Evolutionary conservation across 2,888 invertebrate genomes (phyloP).

Genomic region (Polymixis flavicincta): DNA sequence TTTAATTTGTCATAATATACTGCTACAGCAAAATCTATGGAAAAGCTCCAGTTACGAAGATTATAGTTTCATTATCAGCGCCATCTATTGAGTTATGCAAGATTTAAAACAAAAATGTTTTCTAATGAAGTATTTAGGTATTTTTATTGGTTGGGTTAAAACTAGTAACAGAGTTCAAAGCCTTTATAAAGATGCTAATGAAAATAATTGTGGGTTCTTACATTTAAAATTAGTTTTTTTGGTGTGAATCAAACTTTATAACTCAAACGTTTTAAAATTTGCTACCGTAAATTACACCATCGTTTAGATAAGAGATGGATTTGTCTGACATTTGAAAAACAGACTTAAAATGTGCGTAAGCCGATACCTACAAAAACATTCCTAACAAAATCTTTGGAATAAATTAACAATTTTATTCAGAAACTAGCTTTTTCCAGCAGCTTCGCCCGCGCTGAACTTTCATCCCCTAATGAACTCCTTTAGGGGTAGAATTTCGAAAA

Average conservation of each 20-base stretch:
- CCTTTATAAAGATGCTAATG: not conserved
- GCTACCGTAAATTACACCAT: constrained; percentile 55
- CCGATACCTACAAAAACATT: constrained; percentile 3
- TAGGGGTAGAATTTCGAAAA: too few species aligned
- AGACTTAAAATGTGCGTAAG: constrained; percentile 27
- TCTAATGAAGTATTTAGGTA: not conserved
- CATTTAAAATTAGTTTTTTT: not conserved
- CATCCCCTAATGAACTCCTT: too few species aligned
- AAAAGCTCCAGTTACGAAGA: not conserved
- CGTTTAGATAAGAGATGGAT: constrained; percentile 55
- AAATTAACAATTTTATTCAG: not conserved
- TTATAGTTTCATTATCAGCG: not conserved
- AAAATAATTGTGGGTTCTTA: not conserved
- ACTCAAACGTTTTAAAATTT: constrained; percentile 23
- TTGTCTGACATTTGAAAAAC: constrained; percentile 44
- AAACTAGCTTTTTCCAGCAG: too few species aligned
- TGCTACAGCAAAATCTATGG: not conserved
- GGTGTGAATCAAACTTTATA: constrained; percentile 22
- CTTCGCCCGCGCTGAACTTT: too few species aligned
- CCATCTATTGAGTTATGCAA: not conserved
- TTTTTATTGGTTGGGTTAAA: not conserved
- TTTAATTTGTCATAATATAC: not conserved
- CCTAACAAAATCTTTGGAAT: not conserved
- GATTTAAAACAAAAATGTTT: not conserved
- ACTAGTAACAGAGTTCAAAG: not conserved